Percentiles rank a stretch among this genome's conserved stretches.
These are phyloP conservation scores for Ryuthela nishihirai DNA, from an alignment of 2,888 invertebrate genomes.

Conservation along the genomic window DNA sequence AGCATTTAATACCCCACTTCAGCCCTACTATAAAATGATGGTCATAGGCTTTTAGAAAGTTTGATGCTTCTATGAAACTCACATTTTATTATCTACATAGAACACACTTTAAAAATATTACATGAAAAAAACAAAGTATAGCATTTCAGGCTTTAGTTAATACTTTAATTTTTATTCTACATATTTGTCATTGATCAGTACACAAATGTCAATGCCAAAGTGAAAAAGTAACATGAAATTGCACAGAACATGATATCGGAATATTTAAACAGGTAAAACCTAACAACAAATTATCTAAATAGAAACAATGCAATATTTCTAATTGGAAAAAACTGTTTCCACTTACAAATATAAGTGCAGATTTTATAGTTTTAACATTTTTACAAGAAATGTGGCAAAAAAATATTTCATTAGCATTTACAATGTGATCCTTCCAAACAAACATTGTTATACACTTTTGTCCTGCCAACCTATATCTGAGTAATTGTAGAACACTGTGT, in stretches of 20 bases:
- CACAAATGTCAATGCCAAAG: conserved; percentile 22
- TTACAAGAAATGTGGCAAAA: conserved; percentile 24
- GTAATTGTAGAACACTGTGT: no score
- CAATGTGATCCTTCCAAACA: background rate
- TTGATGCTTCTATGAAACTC: no score
- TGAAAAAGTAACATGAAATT: conserved; percentile 38
- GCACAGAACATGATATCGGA: conserved; percentile 24
- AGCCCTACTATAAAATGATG: no score
- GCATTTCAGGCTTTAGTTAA: no score
- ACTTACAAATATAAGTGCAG: conserved; percentile 27
- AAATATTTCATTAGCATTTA: conserved; percentile 12
- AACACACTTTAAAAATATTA: no score
- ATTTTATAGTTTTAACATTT: conserved; percentile 17
- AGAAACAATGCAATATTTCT: conserved; percentile 24
- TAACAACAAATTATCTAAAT: conserved; percentile 21
- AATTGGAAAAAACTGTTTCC: conserved; percentile 8
- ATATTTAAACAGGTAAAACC: conserved; percentile 18
- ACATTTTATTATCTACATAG: no score
- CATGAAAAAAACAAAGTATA: no score
- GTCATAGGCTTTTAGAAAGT: no score
- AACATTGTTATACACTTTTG: background rate
- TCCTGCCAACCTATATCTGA: no score
- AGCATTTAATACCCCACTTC: no score
- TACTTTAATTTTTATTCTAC: conserved; percentile 36
- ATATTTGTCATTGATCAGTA: conserved; percentile 28